Conservation (phyloP, 2,888 invertebrate species). For the Lobophora halterata region DNA sequence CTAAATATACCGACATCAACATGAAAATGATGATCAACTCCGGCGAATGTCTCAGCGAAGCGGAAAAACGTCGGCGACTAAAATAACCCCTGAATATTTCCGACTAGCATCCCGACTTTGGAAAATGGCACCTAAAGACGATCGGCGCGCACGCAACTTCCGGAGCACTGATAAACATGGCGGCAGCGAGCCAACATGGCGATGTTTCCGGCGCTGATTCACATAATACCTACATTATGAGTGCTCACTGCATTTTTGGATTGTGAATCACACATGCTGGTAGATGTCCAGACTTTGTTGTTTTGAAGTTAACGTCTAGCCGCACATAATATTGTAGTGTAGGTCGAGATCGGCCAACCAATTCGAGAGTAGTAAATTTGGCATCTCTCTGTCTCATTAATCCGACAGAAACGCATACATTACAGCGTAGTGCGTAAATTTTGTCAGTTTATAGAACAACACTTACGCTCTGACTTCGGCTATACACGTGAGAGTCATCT, state of each 20-base stretch:
- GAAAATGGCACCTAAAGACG: conserved; percentile 74
- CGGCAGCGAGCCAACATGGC: conserved; percentile 76
- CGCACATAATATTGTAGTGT: conserved; percentile 30
- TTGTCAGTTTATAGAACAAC: too few relatives aligned
- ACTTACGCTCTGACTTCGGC: too few relatives aligned
- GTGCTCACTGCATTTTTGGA: conserved; percentile 76
- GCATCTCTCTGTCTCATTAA: neutral
- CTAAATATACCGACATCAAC: conserved; percentile 59
- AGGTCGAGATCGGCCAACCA: conserved; percentile 12
- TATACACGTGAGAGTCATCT: too few relatives aligned
- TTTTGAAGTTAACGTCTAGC: conserved; percentile 56
- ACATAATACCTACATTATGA: conserved; percentile 51
- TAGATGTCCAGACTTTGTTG: conserved; percentile 58
- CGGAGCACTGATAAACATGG: conserved; percentile 77
- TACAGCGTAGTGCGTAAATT: too few relatives aligned
- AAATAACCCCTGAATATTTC: conserved; percentile 76
- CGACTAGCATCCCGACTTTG: conserved; percentile 67
- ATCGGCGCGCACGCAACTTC: conserved; percentile 78
- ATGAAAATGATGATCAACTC: conserved; percentile 73
- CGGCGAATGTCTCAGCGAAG: conserved; percentile 68
- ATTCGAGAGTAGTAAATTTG: conserved; percentile 2
- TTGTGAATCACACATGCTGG: conserved; percentile 73
- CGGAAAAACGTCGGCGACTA: conserved; percentile 73
- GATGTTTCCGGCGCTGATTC: conserved; percentile 78
- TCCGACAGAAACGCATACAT: conserved; percentile 1